Conservation (phyloP, 2,113 vertebrate species). For the Rana temporaria region DNA sequence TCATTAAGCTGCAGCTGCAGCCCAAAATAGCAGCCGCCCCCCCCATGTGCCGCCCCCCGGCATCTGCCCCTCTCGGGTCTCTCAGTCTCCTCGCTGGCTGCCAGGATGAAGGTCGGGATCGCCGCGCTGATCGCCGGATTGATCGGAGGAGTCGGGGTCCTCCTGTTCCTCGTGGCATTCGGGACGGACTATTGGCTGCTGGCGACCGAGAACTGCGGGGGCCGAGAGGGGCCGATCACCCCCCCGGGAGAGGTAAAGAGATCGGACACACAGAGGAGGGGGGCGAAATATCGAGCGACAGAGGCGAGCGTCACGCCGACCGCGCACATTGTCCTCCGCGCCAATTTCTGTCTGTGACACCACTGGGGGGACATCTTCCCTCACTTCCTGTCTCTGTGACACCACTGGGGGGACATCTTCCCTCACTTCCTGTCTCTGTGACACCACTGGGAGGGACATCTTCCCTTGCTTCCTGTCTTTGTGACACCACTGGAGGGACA, state of each 20-base stretch:
- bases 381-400: too few species aligned
- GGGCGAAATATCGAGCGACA: too few species aligned
- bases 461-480: too few species aligned
- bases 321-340: too few species aligned
- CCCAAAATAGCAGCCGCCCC: conserved; percentile 81
- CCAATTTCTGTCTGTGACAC: too few species aligned
- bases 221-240: neutral
- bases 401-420: too few species aligned
- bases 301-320: too few species aligned
- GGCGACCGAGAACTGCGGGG: conserved; percentile 78
- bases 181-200: conserved; percentile 88
- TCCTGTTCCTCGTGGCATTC: conserved; percentile 83
- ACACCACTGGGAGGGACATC: too few species aligned
- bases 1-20: conserved; percentile 59
- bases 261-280: too few species aligned
- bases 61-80: conserved; percentile 24
- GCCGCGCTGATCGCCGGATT: conserved; percentile 76
- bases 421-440: too few species aligned
- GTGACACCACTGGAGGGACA: too few species aligned
- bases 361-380: too few species aligned
- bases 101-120: conserved; percentile 80
- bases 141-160: conserved; percentile 73
- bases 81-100: neutral
- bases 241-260: conserved; percentile 23
- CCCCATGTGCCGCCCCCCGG: neutral